Conservation (phyloP, 2,888 invertebrate genomes). For the Julus scandinavius region DNA sequence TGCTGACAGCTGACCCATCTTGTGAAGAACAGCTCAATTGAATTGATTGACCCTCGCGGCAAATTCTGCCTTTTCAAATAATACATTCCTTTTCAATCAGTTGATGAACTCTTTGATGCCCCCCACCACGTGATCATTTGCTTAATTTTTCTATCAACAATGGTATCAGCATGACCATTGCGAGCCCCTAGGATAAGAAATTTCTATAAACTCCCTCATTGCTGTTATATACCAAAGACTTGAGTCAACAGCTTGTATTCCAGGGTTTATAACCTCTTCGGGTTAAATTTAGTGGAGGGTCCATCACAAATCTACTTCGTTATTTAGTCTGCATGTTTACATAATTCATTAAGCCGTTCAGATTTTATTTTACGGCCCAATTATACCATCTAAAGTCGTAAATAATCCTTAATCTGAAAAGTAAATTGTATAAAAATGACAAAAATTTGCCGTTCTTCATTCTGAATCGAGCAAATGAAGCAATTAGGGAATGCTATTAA, state of each 20-base stretch:
- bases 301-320: not conserved
- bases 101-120: not conserved
- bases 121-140: not conserved
- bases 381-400: conserved; percentile 11
- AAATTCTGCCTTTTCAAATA: not conserved
- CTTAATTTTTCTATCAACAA: not conserved
- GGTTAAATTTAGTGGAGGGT: not conserved
- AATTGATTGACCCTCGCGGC: conserved; percentile 31
- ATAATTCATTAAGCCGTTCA: conserved; percentile 4
- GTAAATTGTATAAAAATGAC: not conserved
- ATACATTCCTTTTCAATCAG: not conserved
- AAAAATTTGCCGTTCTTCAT: not conserved
- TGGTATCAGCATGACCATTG: not conserved
- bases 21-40: not conserved
- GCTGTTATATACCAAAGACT: too few relatives aligned
- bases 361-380: not conserved
- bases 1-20: not conserved
- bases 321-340: not conserved
- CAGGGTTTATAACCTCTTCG: not conserved
- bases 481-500: not conserved
- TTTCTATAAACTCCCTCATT: too few relatives aligned
- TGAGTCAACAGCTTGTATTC: not conserved
- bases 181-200: too few relatives aligned
- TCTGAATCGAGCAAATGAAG: not conserved
- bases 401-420: conserved; percentile 2